Evolutionary conservation across 2,888 invertebrate species (phyloP), one percentile per base, ranked within the genome.

Genomic region (Sesamia inferens): DNA sequence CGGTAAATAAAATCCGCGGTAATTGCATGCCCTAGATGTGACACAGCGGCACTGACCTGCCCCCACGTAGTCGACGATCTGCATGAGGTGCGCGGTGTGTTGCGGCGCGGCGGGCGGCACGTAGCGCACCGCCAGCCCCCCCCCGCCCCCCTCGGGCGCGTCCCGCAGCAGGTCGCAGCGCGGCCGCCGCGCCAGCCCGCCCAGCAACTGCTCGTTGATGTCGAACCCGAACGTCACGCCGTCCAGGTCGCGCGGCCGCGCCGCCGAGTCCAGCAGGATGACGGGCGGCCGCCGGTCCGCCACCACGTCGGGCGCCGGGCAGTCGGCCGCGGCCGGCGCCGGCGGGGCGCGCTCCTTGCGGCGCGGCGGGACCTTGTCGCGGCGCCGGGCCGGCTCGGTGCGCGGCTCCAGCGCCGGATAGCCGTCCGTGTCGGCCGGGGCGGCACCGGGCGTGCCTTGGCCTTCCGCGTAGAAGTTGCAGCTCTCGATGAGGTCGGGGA

Each of bases 141-240:
- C 31, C 79, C 61, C 71, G 47, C 13, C 44, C 13, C 19, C 61
- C 83, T 85, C 87, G 82, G 78, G 83, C 85, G 83, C 85, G 88
- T 90, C 91, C 74, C 91, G 90, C 84, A 93, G 81, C 76, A 92
- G 87, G 90, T 92, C 92, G 88, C 91, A 91, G 82, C 92, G 91
- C 78, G 89, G 88, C 39, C 90, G 88, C 24, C 90, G 89, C 79
- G 84, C 81, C 48, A 92, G 93, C 7, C 95, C 95, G 76, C 96
- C 95, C 87, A 98, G 94, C 88, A 98, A 95, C 91, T 97, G 97
- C 93, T 98, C 97, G 93, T 98, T 98, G 77, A 98, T 95, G 90
- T 98, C 98, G 93, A 98, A 98, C 19, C 98, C 98, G 93, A 98
- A 98, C 55, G 98, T 98, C 74, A 98, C 97, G 88, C 97, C 97